Percentiles rank a stretch among this genome's conserved stretches.
phyloP scores from a whole-genome alignment of 2,797 vertebrate species.

The Sus cebifrons region DNA sequence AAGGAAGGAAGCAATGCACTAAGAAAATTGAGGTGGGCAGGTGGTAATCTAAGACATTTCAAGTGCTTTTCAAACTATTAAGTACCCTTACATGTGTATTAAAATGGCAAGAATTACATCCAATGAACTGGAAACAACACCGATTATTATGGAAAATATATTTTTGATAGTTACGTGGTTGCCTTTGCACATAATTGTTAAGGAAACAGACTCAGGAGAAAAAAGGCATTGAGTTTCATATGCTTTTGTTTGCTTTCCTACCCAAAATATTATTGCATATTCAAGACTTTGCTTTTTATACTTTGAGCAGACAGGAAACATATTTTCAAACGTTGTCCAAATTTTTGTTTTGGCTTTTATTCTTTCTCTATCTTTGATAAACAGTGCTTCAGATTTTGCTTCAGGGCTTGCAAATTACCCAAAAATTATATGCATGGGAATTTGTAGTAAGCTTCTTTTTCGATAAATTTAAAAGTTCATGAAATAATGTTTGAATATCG shows the following conservation, averaged over 20 bases:
- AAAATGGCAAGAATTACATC: background rate
- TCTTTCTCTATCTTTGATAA: constrained; percentile 37
- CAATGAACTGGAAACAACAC: background rate
- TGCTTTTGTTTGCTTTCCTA: background rate
- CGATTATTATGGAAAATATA: background rate
- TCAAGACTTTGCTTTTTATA: constrained; percentile 13
- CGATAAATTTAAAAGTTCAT: background rate
- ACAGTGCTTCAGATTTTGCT: constrained; percentile 32
- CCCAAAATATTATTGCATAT: background rate
- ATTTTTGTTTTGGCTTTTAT: constrained; percentile 28
- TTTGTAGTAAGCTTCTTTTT: background rate
- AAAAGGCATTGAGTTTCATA: constrained; percentile 18
- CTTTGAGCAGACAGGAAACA: background rate
- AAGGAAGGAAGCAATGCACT: background rate
- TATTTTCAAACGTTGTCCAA: background rate
- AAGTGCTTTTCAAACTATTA: constrained; percentile 7
- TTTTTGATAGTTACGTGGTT: background rate
- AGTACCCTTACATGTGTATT: background rate
- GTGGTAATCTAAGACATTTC: background rate
- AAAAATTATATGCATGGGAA: background rate
- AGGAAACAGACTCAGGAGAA: constrained; percentile 28
- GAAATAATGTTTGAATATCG: constrained; percentile 45
- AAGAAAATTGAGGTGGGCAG: background rate
- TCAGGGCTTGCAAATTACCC: background rate
- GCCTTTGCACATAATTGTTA: background rate